These are phyloP conservation scores for Boulengeromyrus knoepffleri DNA, from an alignment of 2,113 vertebrate species.

Conservation along the genomic window DNA sequence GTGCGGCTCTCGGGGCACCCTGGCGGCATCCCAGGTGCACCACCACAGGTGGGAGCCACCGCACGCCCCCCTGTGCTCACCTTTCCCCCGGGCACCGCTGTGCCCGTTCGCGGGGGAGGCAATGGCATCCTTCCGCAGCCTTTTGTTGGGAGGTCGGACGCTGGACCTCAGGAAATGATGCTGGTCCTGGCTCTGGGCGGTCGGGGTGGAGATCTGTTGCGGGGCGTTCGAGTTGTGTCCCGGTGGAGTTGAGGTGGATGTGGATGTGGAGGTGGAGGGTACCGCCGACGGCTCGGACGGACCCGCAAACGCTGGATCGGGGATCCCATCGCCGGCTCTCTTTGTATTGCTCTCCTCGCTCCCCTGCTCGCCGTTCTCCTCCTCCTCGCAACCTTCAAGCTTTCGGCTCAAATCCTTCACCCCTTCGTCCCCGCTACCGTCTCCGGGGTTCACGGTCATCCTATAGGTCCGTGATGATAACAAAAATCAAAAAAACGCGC, in stretches of 20 bases:
- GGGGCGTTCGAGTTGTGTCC: constrained; percentile 40
- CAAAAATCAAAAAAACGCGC: constrained; percentile 29
- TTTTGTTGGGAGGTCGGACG: constrained; percentile 93
- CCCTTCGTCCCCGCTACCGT: constrained; percentile 77
- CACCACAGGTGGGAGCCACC: constrained; percentile 33
- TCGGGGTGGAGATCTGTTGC: constrained; percentile 53
- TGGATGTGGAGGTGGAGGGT: constrained; percentile 45
- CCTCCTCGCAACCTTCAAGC: constrained; percentile 70
- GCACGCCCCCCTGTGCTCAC: constrained; percentile 47
- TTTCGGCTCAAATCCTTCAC: constrained; percentile 80
- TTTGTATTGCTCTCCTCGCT: constrained; percentile 80
- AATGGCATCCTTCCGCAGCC: constrained; percentile 86
- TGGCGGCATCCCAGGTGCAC: constrained; percentile 12
- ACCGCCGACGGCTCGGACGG: constrained; percentile 54
- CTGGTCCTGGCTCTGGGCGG: constrained; percentile 81
- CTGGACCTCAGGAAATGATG: constrained; percentile 98
- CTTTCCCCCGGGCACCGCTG: constrained; percentile 73
- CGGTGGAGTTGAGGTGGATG: constrained; percentile 48
- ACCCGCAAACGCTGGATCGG: constrained; percentile 59
- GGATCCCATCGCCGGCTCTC: constrained; percentile 72
- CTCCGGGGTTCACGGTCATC: constrained; percentile 93
- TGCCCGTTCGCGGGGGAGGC: constrained; percentile 69
- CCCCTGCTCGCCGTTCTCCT: constrained; percentile 81
- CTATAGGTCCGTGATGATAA: constrained; percentile 59
- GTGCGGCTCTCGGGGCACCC: not conserved